These are phyloP conservation scores for Orientallactaga bullata DNA, from an alignment of 2,113 vertebrate genomes.

Conservation along the genomic window DNA sequence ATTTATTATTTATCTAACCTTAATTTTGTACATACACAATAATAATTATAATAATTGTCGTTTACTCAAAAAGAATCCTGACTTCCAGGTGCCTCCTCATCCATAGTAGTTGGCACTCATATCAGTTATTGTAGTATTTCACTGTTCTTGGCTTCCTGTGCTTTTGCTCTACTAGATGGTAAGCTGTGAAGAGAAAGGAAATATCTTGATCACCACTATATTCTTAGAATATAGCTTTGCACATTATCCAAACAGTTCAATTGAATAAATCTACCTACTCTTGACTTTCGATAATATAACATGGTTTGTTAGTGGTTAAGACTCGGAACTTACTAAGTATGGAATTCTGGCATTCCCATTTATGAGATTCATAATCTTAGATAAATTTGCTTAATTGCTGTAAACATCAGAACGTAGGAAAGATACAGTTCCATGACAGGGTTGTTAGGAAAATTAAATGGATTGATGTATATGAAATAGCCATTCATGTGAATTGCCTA, in stretches of 20 bases:
- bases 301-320: not conserved
- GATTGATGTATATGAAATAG: conserved; percentile 2
- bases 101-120: not conserved
- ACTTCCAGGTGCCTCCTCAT: conserved; percentile 12
- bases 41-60: not conserved
- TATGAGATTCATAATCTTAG: not conserved
- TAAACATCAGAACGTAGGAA: not conserved
- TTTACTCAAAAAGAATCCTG: not conserved
- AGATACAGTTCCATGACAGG: not conserved
- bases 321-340: not conserved
- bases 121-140: conserved; percentile 7
- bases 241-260: not conserved
- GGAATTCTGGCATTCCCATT: not conserved
- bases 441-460: not conserved
- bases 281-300: not conserved
- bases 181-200: not conserved
- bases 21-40: conserved; percentile 4
- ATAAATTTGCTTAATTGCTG: conserved; percentile 35
- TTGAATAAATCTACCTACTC: not conserved
- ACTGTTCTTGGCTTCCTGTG: not conserved
- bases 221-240: not conserved
- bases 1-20: not conserved
- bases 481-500: not conserved
- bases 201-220: not conserved
- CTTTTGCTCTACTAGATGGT: conserved; percentile 10